These are phyloP conservation scores for Drosophila mayaguana DNA, from an alignment of 2,888 invertebrate species.

Conservation along the genomic window DNA sequence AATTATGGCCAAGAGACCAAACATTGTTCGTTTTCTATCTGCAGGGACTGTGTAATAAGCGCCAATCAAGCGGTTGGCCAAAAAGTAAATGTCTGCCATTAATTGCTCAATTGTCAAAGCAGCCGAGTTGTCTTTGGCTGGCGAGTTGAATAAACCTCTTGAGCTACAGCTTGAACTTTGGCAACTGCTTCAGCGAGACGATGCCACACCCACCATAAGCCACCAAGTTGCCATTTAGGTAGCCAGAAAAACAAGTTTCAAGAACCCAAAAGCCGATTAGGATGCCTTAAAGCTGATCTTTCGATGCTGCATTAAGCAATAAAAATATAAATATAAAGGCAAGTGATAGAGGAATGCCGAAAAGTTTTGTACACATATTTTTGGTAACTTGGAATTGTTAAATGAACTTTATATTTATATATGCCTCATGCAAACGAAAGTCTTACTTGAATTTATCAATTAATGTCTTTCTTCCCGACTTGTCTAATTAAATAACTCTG, in stretches of 20 bases:
- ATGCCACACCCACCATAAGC: conserved; percentile 50
- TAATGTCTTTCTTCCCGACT: not conserved
- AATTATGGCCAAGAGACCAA: conserved; percentile 50
- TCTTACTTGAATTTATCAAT: too few species aligned
- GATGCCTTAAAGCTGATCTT: conserved; percentile 28
- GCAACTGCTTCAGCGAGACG: conserved; percentile 24
- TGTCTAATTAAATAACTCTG: conserved; percentile 5
- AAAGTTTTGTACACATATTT: not conserved
- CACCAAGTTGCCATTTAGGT: conserved; percentile 49
- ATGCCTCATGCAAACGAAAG: too few species aligned
- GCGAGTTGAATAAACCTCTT: conserved; percentile 59
- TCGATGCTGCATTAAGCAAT: conserved; percentile 4
- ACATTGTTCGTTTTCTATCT: conserved; percentile 32
- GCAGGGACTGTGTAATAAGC: conserved; percentile 24
- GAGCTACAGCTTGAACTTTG: conserved; percentile 49
- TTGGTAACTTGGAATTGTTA: not conserved
- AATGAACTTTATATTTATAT: not conserved
- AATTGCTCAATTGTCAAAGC: conserved; percentile 70
- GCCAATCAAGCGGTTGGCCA: conserved; percentile 54
- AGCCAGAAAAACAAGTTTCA: conserved; percentile 46
- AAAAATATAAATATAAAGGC: not conserved
- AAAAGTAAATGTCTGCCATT: conserved; percentile 62
- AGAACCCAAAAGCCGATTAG: conserved; percentile 45
- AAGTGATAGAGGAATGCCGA: not conserved
- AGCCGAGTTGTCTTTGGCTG: conserved; percentile 6